Evolutionary conservation across 2,888 invertebrate species (phyloP), one percentile per base, ranked within the genome.

Genomic region (Drosophila ustulata): DNA sequence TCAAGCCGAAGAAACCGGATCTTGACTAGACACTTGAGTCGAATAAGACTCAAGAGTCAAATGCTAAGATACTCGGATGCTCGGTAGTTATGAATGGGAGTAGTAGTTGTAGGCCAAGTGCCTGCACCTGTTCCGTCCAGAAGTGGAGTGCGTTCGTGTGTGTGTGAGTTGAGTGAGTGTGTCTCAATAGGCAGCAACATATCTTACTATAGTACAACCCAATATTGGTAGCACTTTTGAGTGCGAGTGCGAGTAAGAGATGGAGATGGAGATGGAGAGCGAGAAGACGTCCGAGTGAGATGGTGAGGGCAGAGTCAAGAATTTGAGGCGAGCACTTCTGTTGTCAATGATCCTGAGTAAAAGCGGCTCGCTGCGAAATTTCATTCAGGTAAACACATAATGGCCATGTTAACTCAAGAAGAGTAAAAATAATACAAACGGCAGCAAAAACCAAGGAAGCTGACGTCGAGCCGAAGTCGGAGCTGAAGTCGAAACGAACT

Each of bases 71-170:
- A 41, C 39, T 41, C 51, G 45, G 50, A 57, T 30, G 3, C 37
- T 37, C 37, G 51, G 45, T 68, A 73, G 74, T 80, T 80, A 80
- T 80, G 79, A 80, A 80, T 80, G 79, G 69, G 52, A 74, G 61
- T 75, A 71, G 71, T 71, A 70, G 64, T 64, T 64, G 64, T 64
- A 62, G 71, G 71, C 71, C 65, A 66, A 73, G 71, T 67, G 67
- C 13, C 67, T 78, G 71, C 78, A 78, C 78, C 78, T 78, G 78
- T 74, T 78, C 53, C 71, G 52, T 64, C 67, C 62, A 71, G 66
- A 64, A 58, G 53, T 71, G 53, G 62, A 70, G 37, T 4, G 2
- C n/a, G 4, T 66, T 34, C 57, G 13, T 18, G 23, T 3, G 23
- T 50, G 50, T 13, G 45, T 23, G 41, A 34, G 57, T 75, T 75